Conservation (phyloP, 2,888 invertebrate species). For the Scaeva pyrastri region DNA sequence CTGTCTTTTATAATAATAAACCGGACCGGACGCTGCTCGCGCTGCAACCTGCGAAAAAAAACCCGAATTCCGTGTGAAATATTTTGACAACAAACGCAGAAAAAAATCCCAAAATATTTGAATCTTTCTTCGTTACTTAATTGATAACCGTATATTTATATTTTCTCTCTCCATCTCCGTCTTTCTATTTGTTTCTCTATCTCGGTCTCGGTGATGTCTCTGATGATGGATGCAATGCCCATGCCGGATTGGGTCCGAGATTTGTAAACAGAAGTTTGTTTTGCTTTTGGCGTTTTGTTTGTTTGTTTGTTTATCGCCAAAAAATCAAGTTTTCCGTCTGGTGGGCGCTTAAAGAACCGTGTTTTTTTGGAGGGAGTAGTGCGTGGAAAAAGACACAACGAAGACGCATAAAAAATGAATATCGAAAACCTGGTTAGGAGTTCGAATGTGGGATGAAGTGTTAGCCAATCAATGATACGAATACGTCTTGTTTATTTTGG, state of each 20-base stretch:
- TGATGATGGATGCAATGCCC: constrained; percentile 52
- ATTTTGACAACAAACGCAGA: constrained; percentile 41
- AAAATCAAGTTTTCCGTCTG: constrained; percentile 55
- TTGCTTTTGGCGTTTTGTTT: constrained; percentile 51
- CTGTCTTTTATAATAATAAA: neutral
- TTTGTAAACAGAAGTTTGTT: constrained; percentile 65
- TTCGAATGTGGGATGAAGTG: constrained; percentile 55
- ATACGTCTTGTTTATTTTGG: constrained; percentile 31
- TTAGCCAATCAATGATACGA: constrained; percentile 22
- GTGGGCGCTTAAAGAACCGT: constrained; percentile 46
- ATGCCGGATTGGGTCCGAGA: constrained; percentile 51
- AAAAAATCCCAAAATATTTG: constrained; percentile 21
- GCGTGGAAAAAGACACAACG: constrained; percentile 29
- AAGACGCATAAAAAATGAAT: constrained; percentile 1
- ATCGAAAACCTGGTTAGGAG: constrained; percentile 43
- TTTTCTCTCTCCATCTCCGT: neutral
- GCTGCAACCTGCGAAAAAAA: constrained; percentile 47
- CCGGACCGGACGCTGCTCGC: constrained; percentile 47
- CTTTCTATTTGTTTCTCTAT: neutral
- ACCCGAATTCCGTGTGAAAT: constrained; percentile 60
- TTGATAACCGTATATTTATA: constrained; percentile 46
- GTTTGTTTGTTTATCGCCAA: constrained; percentile 53
- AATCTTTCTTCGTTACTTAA: constrained; percentile 43
- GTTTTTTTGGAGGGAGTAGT: neutral
- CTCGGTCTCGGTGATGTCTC: neutral